A percentile compares a stretch with the other conserved stretches of the same genome.
phyloP scores from a whole-genome alignment of 2,113 vertebrate genomes.

The Tautogolabrus adspersus region DNA sequence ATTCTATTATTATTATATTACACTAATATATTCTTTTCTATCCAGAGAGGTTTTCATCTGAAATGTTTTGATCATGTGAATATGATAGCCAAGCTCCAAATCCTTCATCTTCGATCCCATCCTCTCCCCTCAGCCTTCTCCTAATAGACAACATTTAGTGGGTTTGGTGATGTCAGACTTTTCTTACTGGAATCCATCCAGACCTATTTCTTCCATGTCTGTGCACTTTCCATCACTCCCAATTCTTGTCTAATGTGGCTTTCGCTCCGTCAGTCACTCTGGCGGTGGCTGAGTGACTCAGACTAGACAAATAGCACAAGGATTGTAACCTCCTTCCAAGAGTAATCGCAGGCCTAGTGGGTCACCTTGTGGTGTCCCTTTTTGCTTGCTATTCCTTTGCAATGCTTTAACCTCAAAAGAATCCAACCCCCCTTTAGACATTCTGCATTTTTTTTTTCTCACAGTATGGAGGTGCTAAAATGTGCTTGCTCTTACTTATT shows the following conservation, averaged over 20 bases:
- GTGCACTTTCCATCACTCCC: slow-evolving; percentile 36
- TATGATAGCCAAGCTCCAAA: slow-evolving; percentile 32
- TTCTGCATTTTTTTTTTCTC: neutral
- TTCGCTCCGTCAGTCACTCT: slow-evolving; percentile 51
- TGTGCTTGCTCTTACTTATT: neutral
- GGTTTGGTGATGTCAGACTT: slow-evolving; percentile 51
- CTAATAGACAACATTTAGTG: slow-evolving; percentile 22
- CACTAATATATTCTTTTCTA: neutral
- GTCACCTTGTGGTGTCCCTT: slow-evolving; percentile 44
- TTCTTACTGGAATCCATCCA: slow-evolving; percentile 57
- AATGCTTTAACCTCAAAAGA: neutral
- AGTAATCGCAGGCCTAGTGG: slow-evolving; percentile 27
- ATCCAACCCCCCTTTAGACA: neutral
- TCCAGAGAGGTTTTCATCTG: slow-evolving; percentile 12
- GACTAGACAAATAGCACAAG: slow-evolving; percentile 60
- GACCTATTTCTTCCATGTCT: slow-evolving; percentile 46
- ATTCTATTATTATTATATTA: neutral
- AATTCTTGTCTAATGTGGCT: slow-evolving; percentile 65
- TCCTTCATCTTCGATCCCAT: neutral
- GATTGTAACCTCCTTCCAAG: slow-evolving; percentile 40
- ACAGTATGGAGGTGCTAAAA: neutral
- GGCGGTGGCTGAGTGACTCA: slow-evolving; percentile 59
- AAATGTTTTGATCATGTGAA: neutral
- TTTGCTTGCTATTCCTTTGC: slow-evolving; percentile 11
- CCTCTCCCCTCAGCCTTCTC: neutral